Evolutionary conservation across 2,113 vertebrate species (phyloP).

Genomic region (Lota lota): DNA sequence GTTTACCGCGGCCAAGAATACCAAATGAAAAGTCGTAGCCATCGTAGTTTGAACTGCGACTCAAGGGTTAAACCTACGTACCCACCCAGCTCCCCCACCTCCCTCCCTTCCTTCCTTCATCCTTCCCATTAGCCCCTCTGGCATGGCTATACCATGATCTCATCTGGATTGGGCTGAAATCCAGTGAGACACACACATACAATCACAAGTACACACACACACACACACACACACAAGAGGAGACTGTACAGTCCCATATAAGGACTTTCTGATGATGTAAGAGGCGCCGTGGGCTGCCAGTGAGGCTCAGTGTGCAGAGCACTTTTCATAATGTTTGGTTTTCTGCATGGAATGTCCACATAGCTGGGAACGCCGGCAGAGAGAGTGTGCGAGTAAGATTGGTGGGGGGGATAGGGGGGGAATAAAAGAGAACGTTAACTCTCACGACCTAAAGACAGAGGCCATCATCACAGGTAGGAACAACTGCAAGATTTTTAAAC

Average conservation of each 20-base stretch:
- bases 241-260: constrained; percentile 67
- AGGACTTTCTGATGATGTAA: constrained; percentile 73
- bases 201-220: constrained; percentile 8
- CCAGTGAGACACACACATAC: constrained; percentile 49
- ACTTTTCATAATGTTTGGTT: constrained; percentile 75
- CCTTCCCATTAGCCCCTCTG: constrained; percentile 71
- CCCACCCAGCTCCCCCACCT: neutral
- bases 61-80: constrained; percentile 25
- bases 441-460: constrained; percentile 43
- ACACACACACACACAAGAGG: constrained; percentile 24
- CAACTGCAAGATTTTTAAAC: neutral
- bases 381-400: neutral
- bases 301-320: constrained; percentile 59
- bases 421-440: constrained; percentile 27
- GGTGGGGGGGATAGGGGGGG: constrained; percentile 27
- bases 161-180: constrained; percentile 68
- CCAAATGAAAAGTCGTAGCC: constrained; percentile 23
- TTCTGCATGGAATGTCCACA: constrained; percentile 73
- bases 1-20: constrained; percentile 34
- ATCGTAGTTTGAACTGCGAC: constrained; percentile 32
- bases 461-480: constrained; percentile 59
- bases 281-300: constrained; percentile 65
- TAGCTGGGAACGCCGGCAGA: constrained; percentile 61
- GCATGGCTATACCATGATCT: constrained; percentile 66
- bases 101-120: constrained; percentile 36